Conservation (phyloP, 2,113 vertebrate genomes). For the Plotosus lineatus region DNA sequence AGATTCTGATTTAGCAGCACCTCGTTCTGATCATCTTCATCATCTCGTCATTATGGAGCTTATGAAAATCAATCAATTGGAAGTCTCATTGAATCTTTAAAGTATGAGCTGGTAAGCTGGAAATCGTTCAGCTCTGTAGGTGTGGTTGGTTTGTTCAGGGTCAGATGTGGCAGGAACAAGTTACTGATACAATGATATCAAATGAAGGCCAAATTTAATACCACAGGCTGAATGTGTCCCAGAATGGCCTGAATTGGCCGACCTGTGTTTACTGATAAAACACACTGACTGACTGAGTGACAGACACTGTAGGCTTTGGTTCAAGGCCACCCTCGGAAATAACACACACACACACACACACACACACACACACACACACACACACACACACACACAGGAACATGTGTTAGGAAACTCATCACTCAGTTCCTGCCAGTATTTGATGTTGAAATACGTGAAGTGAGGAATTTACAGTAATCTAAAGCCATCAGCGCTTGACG, state of each 20-base stretch:
- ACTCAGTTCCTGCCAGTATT: constrained; percentile 1
- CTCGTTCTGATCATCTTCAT: background rate
- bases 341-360: background rate
- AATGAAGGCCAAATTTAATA: background rate
- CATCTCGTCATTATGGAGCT: background rate
- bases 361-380: too few species aligned
- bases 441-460: background rate
- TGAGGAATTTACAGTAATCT: background rate
- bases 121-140: too few species aligned
- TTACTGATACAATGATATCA: background rate
- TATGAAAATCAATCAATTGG: background rate
- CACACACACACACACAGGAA: constrained; percentile 30
- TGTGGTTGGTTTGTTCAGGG: background rate
- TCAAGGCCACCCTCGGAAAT: background rate
- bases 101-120: too few species aligned
- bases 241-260: background rate
- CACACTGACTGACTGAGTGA: background rate
- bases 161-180: background rate
- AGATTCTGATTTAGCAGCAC: background rate
- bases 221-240: background rate
- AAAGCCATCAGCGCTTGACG: background rate
- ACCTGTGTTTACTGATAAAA: background rate
- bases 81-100: background rate
- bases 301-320: background rate
- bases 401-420: background rate